phyloP scores from a whole-genome alignment of 2,797 vertebrate species.

The Diplodus puntazzo region DNA sequence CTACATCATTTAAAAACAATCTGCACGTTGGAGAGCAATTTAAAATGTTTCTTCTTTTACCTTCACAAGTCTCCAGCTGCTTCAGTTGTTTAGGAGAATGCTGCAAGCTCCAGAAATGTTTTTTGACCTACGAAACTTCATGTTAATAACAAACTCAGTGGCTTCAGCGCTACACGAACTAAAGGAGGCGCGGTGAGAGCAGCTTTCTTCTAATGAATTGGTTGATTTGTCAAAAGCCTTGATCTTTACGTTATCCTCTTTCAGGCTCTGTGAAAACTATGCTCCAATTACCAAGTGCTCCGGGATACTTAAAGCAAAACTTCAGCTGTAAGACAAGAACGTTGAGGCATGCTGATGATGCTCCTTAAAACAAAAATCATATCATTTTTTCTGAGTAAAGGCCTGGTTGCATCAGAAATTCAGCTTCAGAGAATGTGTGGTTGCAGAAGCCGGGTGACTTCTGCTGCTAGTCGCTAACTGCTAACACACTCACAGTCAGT shows the following conservation, averaged over 20 bases:
- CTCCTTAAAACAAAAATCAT: too few species aligned
- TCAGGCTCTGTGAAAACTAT: neutral
- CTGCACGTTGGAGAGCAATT: too few species aligned
- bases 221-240: constrained; percentile 20
- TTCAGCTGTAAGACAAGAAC: neutral
- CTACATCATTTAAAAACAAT: too few species aligned
- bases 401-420: neutral
- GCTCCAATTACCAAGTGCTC: constrained; percentile 4
- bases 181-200: neutral
- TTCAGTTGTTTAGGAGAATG: too few species aligned
- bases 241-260: constrained; percentile 4
- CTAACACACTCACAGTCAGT: neutral
- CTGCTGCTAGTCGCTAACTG: neutral
- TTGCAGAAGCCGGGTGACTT: neutral
- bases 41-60: too few species aligned
- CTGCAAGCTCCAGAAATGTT: too few species aligned
- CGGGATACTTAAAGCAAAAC: neutral
- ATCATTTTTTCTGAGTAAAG: neutral
- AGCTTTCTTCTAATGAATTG: neutral
- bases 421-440: neutral
- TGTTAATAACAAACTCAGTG: neutral
- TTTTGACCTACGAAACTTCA: too few species aligned
- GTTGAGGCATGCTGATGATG: neutral
- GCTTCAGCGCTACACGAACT: neutral
- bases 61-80: too few species aligned